Percentiles rank a stretch among this genome's conserved stretches.
Conservation (phyloP, 2,888 invertebrate species). For the Nomada ruficornis region DNA sequence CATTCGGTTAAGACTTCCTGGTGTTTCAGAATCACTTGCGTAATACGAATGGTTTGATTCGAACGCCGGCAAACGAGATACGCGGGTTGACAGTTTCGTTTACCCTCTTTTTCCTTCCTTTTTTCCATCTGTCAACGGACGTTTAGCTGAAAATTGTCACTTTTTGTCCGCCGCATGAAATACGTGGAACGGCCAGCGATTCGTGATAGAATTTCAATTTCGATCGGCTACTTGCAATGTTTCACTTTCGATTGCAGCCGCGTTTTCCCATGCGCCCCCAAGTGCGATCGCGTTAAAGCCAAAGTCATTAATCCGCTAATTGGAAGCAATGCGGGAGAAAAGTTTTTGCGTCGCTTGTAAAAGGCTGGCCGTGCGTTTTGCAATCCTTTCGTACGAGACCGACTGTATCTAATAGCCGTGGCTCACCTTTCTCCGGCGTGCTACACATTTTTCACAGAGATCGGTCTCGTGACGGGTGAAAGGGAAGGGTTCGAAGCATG, state of each 20-base stretch:
- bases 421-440: conserved; percentile 72
- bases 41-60: conserved; percentile 60
- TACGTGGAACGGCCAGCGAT: background rate
- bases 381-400: conserved; percentile 60
- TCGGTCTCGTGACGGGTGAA: conserved; percentile 67
- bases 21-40: conserved; percentile 69
- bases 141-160: background rate
- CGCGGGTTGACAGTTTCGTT: background rate
- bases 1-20: conserved; percentile 68
- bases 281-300: conserved; percentile 33
- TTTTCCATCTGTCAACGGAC: background rate
- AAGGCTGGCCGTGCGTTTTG: conserved; percentile 62
- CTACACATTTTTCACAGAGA: conserved; percentile 65
- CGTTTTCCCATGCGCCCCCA: conserved; percentile 27
- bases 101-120: background rate
- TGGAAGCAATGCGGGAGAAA: conserved; percentile 53
- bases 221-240: background rate
- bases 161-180: background rate
- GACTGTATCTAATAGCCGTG: conserved; percentile 53
- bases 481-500: conserved; percentile 64
- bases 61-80: conserved; percentile 34
- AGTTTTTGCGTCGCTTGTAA: conserved; percentile 53
- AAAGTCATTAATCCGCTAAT: conserved; percentile 44
- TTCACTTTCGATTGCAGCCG: background rate
- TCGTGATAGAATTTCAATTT: conserved; percentile 4